phyloP scores from a whole-genome alignment of 2,888 invertebrate species.

The Autographa gamma region DNA sequence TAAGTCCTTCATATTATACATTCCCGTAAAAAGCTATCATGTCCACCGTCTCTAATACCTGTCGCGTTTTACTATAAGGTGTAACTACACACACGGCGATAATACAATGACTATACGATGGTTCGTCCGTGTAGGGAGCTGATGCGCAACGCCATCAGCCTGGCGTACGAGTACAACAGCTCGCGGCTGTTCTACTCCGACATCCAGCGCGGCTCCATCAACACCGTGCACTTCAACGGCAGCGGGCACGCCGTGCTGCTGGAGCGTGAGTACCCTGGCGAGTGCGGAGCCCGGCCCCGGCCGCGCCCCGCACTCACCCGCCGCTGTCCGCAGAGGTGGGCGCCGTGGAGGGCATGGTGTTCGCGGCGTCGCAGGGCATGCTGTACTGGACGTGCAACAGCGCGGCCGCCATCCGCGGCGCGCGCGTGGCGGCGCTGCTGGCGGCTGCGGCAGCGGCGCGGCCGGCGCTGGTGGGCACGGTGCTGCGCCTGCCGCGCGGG shows the following conservation, averaged over 20 bases:
- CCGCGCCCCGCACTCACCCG: not conserved
- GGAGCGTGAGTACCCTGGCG: constrained; percentile 88
- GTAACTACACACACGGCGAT: too few species aligned
- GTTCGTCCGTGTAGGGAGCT: constrained; percentile 81
- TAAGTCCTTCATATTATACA: constrained; percentile 53
- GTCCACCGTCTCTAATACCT: too few species aligned
- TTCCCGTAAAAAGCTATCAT: too few species aligned
- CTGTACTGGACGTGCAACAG: constrained; percentile 96
- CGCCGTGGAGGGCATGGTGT: constrained; percentile 96
- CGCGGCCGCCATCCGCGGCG: constrained; percentile 87
- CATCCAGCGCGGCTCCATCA: constrained; percentile 95
- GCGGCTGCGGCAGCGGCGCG: constrained; percentile 36
- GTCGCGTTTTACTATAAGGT: not conserved
- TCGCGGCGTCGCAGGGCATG: constrained; percentile 90
- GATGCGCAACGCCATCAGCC: constrained; percentile 95
- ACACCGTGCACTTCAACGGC: constrained; percentile 94
- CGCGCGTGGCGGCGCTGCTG: constrained; percentile 51
- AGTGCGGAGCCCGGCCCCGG: not conserved
- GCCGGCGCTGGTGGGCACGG: constrained; percentile 76
- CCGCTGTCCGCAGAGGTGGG: constrained; percentile 90
- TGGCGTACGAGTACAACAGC: constrained; percentile 93
- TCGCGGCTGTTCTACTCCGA: constrained; percentile 95
- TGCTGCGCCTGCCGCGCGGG: constrained; percentile 91
- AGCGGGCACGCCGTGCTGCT: constrained; percentile 91
- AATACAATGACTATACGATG: not conserved